Evolutionary conservation across 2,113 vertebrate genomes (phyloP), one percentile per base, ranked within the genome.

Genomic region (Burhinus bistriatus): DNA sequence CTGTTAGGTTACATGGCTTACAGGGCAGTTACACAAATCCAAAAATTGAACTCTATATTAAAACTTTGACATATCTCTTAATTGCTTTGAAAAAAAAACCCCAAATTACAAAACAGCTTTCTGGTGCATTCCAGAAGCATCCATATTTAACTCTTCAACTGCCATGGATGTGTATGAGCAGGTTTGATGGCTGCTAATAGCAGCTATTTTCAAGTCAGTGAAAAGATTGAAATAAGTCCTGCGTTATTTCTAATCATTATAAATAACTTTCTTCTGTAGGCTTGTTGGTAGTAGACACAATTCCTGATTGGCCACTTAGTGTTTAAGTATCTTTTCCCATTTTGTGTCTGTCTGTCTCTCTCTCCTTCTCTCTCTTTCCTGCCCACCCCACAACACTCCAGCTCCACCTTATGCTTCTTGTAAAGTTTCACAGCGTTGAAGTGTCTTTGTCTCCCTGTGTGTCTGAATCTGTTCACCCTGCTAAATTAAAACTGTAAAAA

Each of bases 311-410:
- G 52, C 42, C 38, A 3, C 1, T 1, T 58, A 9, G 14, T 51
- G 9, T 62, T 71, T 59, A 55, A 68, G 15, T 68, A 21, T n/a
- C n/a, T 77, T 21, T 38, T 71, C 36, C 17, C 9, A 11, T 40
- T 29, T 2, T 30, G 59, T 68, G 19, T 68, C 34, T 64, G 19
- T 68, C 34, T 64, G 9, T 40, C 40, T 40, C 40, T 40, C 40
- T 40, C 40, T 40, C 40, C 22, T 15, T 78, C 42, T 26, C 26
- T 20, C 17, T 64, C 26, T 30, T 76, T 54, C 59, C 45, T 0
- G 1, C 21, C 9, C 6, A 2, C 36, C 5, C 23, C 40, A 38
- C 34, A 21, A 5, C 5, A 22, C 21, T n/a, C 7, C 51, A 22
- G 34, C 17, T 64, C 21, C 21, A 4, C 8, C 15, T 19, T 25